These are phyloP conservation scores for Phaonia tiefii DNA, from an alignment of 2,888 invertebrate species.

Conservation along the genomic window DNA sequence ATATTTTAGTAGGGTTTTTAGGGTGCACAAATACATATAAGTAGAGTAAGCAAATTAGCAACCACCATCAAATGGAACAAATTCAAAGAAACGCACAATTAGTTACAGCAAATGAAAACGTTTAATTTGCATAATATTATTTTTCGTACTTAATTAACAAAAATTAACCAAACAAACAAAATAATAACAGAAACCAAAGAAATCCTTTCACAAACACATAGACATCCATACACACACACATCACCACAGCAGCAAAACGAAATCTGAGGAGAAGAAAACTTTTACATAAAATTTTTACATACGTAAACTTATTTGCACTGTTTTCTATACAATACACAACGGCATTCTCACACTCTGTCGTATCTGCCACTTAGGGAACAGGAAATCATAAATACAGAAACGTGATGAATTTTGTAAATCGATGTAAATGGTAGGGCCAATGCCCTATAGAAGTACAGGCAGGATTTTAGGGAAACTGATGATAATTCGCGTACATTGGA, in stretches of 20 bases:
- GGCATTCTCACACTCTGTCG: not conserved
- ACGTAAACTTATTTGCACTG: conserved; percentile 27
- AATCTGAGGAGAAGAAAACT: conserved; percentile 13
- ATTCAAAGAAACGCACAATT: conserved; percentile 48
- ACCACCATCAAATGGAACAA: conserved; percentile 6
- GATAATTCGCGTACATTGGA: no score
- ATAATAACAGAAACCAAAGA: not conserved
- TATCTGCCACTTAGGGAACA: not conserved
- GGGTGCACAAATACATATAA: no score
- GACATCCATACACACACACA: no score
- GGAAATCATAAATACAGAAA: no score
- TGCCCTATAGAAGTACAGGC: no score
- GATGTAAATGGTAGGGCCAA: no score
- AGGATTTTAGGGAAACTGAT: no score
- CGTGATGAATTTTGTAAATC: no score
- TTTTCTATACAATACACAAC: not conserved
- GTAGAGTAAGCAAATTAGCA: not conserved
- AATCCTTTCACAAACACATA: not conserved
- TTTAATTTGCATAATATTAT: conserved; percentile 66
- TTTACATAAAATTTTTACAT: conserved; percentile 19
- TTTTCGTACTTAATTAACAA: conserved; percentile 65
- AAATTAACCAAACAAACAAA: conserved; percentile 49
- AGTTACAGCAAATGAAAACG: conserved; percentile 56
- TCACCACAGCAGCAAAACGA: not conserved
- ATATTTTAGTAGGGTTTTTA: no score